These are phyloP conservation scores for Onychorhynchus coronatus DNA, from an alignment of 2,113 vertebrate species.

Conservation along the genomic window DNA sequence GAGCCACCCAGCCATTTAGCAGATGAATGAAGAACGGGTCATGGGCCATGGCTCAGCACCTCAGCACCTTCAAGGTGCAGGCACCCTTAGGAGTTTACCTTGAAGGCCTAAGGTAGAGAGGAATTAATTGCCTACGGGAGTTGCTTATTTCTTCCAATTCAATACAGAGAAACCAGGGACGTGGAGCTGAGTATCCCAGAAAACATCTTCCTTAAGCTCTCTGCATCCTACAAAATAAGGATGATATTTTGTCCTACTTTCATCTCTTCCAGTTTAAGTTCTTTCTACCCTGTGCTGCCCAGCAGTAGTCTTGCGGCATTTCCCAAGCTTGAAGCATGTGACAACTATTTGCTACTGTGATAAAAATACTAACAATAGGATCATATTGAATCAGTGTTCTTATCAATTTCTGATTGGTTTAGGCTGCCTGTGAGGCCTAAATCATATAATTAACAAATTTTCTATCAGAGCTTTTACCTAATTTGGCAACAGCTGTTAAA, in stretches of 20 bases:
- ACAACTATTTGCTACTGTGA: background rate
- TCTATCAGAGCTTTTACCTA: background rate
- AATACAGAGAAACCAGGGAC: background rate
- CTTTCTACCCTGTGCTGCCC: background rate
- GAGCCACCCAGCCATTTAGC: background rate
- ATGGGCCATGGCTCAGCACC: background rate
- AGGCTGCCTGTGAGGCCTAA: background rate
- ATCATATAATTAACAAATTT: background rate
- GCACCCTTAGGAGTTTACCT: background rate
- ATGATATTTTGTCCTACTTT: background rate
- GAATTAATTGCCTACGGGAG: background rate
- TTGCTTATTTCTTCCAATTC: background rate
- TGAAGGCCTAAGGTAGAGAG: background rate
- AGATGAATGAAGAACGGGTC: fast-evolving
- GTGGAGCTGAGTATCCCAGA: background rate
- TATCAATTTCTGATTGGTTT: background rate
- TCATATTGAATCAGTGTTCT: background rate
- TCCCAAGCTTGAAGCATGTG: background rate
- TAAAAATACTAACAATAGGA: background rate
- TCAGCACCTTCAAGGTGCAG: background rate
- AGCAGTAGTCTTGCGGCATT: background rate
- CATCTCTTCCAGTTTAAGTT: background rate
- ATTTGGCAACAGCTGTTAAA: slow-evolving; percentile 34
- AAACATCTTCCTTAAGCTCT: background rate
- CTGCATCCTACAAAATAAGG: background rate